Percentiles rank a stretch among this genome's conserved stretches.
These are phyloP conservation scores for Xestia xanthographa DNA, from an alignment of 2,888 invertebrate genomes.

Conservation along the genomic window DNA sequence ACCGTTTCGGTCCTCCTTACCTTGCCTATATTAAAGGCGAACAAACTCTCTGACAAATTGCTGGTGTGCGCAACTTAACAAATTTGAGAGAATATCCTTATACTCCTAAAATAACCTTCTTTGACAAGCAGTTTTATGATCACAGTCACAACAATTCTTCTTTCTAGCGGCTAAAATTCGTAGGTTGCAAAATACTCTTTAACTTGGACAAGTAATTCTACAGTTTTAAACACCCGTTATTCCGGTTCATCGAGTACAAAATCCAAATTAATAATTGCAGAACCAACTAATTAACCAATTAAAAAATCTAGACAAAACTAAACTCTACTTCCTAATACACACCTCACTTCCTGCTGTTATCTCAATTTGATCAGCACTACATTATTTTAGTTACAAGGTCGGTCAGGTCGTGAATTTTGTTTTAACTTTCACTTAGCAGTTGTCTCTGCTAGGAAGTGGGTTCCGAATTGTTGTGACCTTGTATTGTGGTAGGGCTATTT, in stretches of 20 bases:
- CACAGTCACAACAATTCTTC: too few species aligned
- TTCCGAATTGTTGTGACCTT: slow-evolving; percentile 45
- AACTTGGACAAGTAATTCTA: neutral
- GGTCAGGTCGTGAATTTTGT: slow-evolving; percentile 30
- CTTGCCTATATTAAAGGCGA: too few species aligned
- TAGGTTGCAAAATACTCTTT: neutral
- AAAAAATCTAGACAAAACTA: neutral
- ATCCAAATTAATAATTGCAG: too few species aligned
- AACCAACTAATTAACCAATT: neutral
- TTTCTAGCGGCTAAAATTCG: too few species aligned
- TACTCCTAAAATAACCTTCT: too few species aligned
- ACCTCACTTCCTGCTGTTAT: slow-evolving; percentile 36
- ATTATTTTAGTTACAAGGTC: slow-evolving; percentile 48
- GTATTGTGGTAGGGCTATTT: slow-evolving; percentile 11
- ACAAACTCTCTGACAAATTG: too few species aligned
- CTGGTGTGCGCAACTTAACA: too few species aligned
- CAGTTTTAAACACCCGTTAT: neutral
- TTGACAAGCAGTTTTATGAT: too few species aligned
- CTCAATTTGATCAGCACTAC: slow-evolving; percentile 25
- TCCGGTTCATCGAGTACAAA: neutral
- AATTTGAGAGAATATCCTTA: too few species aligned
- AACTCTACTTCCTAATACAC: slow-evolving; percentile 17
- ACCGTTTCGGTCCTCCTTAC: too few species aligned
- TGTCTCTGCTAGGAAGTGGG: slow-evolving; percentile 50
- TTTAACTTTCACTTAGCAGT: slow-evolving; percentile 56